These are phyloP conservation scores for Anguilla rostrata DNA, from an alignment of 2,113 vertebrate species.

Conservation along the genomic window DNA sequence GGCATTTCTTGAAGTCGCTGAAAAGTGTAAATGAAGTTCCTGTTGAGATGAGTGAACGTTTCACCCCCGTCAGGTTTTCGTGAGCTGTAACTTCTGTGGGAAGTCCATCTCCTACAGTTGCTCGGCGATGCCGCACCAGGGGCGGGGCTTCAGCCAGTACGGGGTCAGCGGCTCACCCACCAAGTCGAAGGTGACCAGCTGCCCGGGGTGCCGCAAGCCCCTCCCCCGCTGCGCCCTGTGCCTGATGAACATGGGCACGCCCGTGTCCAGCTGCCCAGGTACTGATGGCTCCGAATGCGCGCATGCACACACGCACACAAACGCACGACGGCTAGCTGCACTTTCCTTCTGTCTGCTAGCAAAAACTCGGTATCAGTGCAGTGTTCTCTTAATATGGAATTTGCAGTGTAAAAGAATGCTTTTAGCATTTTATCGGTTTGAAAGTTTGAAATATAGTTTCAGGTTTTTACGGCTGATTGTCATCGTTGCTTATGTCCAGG, in stretches of 20 bases:
- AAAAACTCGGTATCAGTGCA: neutral
- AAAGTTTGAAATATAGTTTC: neutral
- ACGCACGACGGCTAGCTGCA: neutral
- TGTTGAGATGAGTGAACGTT: neutral
- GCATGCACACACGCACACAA: neutral
- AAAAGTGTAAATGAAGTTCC: neutral
- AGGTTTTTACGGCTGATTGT: neutral
- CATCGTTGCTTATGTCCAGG: slow-evolving; percentile 59
- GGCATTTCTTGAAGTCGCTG: neutral
- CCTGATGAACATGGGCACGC: slow-evolving; percentile 98
- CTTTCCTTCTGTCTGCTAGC: neutral
- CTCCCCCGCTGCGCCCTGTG: slow-evolving; percentile 96
- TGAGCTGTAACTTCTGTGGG: slow-evolving; percentile 99
- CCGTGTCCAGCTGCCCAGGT: slow-evolving; percentile 93
- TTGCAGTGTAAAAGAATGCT: neutral
- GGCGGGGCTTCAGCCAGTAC: slow-evolving; percentile 95
- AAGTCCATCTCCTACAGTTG: slow-evolving; percentile 99
- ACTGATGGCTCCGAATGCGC: slow-evolving; percentile 9
- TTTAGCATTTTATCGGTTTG: neutral
- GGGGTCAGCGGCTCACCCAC: slow-evolving; percentile 96
- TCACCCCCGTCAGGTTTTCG: slow-evolving; percentile 82
- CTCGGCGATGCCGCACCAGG: slow-evolving; percentile 90
- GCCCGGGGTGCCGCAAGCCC: slow-evolving; percentile 95
- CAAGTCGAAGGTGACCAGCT: slow-evolving; percentile 97
- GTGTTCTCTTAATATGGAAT: neutral